These are phyloP conservation scores for Telmatherina bonti DNA, from an alignment of 2,797 vertebrate species.

Conservation along the genomic window DNA sequence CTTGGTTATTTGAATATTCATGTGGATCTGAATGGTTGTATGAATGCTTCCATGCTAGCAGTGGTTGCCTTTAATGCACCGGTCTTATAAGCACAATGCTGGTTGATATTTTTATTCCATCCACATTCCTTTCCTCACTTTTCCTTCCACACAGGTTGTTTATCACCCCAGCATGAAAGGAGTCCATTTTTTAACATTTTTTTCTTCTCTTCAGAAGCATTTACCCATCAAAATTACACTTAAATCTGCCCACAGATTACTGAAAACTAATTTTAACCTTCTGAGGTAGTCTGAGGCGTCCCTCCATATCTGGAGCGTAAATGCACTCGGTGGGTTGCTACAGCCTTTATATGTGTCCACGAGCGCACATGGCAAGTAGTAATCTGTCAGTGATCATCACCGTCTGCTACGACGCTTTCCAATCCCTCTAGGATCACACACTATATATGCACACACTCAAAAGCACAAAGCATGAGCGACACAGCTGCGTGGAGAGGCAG, in stretches of 20 bases:
- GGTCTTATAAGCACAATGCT: neutral
- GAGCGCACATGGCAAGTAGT: constrained; percentile 16
- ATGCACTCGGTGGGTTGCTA: constrained; percentile 16
- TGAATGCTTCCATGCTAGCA: neutral
- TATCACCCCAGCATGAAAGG: constrained; percentile 4
- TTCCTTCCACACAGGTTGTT: constrained; percentile 15
- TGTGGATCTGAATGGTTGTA: neutral
- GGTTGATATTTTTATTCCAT: constrained; percentile 22
- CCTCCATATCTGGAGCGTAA: constrained; percentile 12
- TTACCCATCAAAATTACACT: constrained; percentile 11
- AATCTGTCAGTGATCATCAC: constrained; percentile 57
- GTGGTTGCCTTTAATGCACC: constrained; percentile 2
- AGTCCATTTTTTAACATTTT: constrained; percentile 21
- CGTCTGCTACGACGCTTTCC: constrained; percentile 28
- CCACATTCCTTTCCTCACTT: constrained; percentile 20
- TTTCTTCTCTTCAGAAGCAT: constrained; percentile 23
- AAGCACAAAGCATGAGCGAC: constrained; percentile 42
- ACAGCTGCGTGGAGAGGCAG: constrained; percentile 48
- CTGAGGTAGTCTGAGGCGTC: constrained; percentile 4
- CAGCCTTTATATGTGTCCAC: constrained; percentile 14
- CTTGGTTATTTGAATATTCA: neutral
- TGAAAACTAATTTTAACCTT: constrained; percentile 6
- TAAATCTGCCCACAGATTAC: constrained; percentile 27
- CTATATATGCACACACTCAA: constrained; percentile 3
- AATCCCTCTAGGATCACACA: constrained; percentile 41